These are phyloP conservation scores for Serranus cabrilla DNA, from an alignment of 2,797 vertebrate species.

Conservation along the genomic window DNA sequence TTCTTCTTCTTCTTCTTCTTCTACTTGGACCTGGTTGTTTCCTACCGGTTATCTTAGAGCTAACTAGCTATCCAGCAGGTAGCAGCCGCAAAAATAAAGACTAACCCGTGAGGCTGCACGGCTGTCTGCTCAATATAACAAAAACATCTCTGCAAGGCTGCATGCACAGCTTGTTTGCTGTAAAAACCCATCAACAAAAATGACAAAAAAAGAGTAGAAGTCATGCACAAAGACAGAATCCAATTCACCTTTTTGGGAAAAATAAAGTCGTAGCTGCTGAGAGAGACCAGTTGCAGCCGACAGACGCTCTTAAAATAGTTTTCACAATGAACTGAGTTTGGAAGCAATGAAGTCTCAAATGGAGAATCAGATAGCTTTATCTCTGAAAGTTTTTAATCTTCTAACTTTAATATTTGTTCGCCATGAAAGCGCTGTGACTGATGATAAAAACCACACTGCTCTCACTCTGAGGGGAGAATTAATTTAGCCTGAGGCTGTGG, in stretches of 20 bases:
- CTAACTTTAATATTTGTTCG: conserved; percentile 37
- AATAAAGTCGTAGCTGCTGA: conserved; percentile 1
- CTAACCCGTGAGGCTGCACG: conserved; percentile 35
- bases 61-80: conserved; percentile 20
- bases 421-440: conserved; percentile 17
- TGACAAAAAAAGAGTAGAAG: conserved; percentile 27
- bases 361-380: conserved; percentile 6
- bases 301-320: background rate
- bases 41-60: conserved; percentile 51
- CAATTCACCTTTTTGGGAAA: background rate
- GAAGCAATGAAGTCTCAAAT: background rate
- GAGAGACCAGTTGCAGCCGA: background rate
- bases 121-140: conserved; percentile 53
- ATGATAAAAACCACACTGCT: conserved; percentile 21
- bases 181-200: conserved; percentile 27
- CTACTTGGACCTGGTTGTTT: conserved; percentile 18
- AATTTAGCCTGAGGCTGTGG: conserved; percentile 26
- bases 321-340: background rate
- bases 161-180: conserved; percentile 28
- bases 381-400: conserved; percentile 7
- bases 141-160: conserved; percentile 44
- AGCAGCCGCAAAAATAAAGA: conserved; percentile 43
- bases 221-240: conserved; percentile 27
- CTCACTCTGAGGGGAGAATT: conserved; percentile 26
- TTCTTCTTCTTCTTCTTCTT: conserved; percentile 21